These are phyloP conservation scores for Telenomus remus DNA, from an alignment of 1,140 invertebrate genomes.

Conservation along the genomic window DNA sequence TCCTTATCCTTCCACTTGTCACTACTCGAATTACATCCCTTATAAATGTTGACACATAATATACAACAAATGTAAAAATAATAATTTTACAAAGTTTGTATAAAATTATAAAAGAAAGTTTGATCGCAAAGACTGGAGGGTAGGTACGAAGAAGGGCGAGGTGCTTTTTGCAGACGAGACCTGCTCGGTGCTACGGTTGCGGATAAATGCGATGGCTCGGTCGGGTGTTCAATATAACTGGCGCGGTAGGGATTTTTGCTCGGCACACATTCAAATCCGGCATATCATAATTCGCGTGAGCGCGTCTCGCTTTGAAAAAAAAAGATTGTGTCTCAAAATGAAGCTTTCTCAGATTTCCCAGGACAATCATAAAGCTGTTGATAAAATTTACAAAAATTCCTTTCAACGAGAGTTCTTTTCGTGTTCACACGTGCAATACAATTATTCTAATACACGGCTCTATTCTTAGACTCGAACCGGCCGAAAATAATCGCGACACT, in stretches of 20 bases:
- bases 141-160: conserved; percentile 4
- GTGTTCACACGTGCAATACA: conserved; percentile 2
- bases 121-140: neutral
- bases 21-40: too few relatives aligned
- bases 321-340: too few relatives aligned
- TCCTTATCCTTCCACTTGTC: too few relatives aligned
- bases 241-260: conserved; percentile 42
- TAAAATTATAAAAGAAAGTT: neutral
- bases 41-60: too few relatives aligned
- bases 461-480: conserved; percentile 33
- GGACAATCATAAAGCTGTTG: too few relatives aligned
- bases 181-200: conserved; percentile 37
- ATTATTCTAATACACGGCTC: too few relatives aligned
- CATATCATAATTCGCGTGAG: conserved; percentile 44
- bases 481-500: too few relatives aligned
- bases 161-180: conserved; percentile 28
- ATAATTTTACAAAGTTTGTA: neutral
- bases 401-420: too few relatives aligned
- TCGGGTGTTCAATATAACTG: conserved; percentile 30
- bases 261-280: conserved; percentile 22
- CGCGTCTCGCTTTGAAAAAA: conserved; percentile 5
- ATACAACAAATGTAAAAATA: too few relatives aligned
- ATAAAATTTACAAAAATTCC: too few relatives aligned
- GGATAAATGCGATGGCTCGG: conserved; percentile 43
- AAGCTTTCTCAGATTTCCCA: too few relatives aligned